Percentiles rank a stretch among this genome's conserved stretches.
Evolutionary conservation across 2,113 vertebrate species (phyloP).

Genomic region (Petaurus breviceps): DNA sequence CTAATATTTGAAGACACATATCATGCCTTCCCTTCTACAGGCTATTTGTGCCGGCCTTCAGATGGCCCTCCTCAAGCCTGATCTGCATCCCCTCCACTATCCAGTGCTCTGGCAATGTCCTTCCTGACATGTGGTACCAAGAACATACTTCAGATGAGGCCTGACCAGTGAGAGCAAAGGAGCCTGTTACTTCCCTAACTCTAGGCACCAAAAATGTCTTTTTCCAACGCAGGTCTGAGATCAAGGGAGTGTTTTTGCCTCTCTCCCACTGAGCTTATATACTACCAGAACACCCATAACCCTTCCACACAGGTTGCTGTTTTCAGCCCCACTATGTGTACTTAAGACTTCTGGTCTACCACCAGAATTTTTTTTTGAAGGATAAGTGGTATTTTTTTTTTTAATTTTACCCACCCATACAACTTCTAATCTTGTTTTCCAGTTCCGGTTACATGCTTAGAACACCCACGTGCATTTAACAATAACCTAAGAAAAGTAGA

Average conservation of each 20-base stretch:
- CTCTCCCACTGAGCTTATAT: not conserved
- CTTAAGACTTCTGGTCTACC: not conserved
- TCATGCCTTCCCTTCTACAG: not conserved
- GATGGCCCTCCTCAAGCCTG: not conserved
- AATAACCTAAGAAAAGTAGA: conserved; percentile 32
- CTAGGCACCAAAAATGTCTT: not conserved
- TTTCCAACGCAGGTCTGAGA: not conserved
- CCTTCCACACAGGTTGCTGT: not conserved
- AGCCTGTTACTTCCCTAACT: not conserved
- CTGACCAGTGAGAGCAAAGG: not conserved
- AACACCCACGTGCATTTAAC: conserved; percentile 34
- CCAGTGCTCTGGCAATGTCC: not conserved
- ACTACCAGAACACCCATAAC: not conserved
- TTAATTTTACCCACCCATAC: not conserved
- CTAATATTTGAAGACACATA: not conserved
- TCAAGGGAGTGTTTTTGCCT: not conserved
- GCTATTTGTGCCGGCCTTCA: not conserved
- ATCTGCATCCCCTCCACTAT: not conserved
- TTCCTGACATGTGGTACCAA: not conserved
- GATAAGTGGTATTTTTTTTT: no score
- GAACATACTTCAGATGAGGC: not conserved
- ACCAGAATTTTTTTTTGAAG: no score
- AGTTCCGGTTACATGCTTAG: conserved; percentile 19
- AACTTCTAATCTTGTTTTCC: conserved; percentile 43
- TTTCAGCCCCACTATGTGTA: not conserved